These are phyloP conservation scores for Sternarchorhynchus goeldii DNA, from an alignment of 2,797 vertebrate genomes.

Conservation along the genomic window DNA sequence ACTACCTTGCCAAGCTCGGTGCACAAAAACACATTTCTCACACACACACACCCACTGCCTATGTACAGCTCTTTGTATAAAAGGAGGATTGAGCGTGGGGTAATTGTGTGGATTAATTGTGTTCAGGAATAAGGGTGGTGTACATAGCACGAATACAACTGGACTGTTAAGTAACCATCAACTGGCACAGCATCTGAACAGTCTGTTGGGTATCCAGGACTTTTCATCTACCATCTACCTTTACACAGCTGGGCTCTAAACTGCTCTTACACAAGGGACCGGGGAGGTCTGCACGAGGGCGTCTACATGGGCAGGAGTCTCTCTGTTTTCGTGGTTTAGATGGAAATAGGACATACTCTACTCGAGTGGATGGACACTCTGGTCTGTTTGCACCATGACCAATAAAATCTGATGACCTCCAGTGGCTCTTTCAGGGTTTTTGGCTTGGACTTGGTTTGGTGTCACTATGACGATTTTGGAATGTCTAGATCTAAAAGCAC, in stretches of 20 bases:
- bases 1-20: not conserved
- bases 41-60: constrained; percentile 67
- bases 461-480: not conserved
- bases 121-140: constrained; percentile 90
- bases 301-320: not conserved
- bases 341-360: not conserved
- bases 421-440: not conserved
- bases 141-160: constrained; percentile 99
- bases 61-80: constrained; percentile 87
- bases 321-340: not conserved
- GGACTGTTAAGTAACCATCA: constrained; percentile 84
- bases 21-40: constrained; percentile 4
- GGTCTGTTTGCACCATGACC: not conserved
- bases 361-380: not conserved
- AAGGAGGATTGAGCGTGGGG: constrained; percentile 7
- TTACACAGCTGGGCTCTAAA: constrained; percentile 8
- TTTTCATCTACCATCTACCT: constrained; percentile 5
- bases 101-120: constrained; percentile 77
- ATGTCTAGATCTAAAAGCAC: not conserved
- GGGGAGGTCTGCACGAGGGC: not conserved
- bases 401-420: constrained; percentile 13
- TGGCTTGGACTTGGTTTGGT: not conserved
- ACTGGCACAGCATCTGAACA: constrained; percentile 21
- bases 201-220: not conserved
- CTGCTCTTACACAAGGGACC: not conserved